Base-by-base conservation (phyloP, 2,113 vertebrate species). In the Sorex araneus region DNA sequence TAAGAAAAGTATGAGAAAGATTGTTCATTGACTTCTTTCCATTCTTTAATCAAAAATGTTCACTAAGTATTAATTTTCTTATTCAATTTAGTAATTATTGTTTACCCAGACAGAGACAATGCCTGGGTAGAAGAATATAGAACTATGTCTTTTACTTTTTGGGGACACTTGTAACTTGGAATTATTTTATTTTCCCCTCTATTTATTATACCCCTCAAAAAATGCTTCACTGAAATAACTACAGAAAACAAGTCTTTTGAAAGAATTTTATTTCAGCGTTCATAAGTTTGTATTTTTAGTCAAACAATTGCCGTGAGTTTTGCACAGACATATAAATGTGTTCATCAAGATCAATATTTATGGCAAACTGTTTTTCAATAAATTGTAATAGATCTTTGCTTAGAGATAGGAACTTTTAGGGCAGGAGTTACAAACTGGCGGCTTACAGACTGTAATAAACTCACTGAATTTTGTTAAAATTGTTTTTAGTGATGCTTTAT, bases 341-440 rank as follows among this genome's bases (percentile, higher is more conserved):
- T 13, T 3, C 78, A n/a, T 30, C 13, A 27, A 71, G 30, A 89
- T 3, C 30, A 21, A 54, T 60, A 15, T 80, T 88, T 70, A 50
- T 67, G 40, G 21, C 70, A 86, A 89, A 84, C 0, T 25, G 63
- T 64, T 94, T 90, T 47, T 7, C 69, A n/a, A 60, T 19, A 60
- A 60, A 23, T 60, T 79, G 1, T 47, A 36, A 32, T 71, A 66
- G 19, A 43, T 71, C 69, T 66, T 63, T 36, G 8, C 84, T 87
- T 67, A 43, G 47, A 86, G 23, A 57, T n/a, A 47, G 1, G 54
- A 82, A 3, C 3, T 88, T 36, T 18, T n/a, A 21, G n/a, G 32
- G 67, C 21, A 60, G 63, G 87, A 94, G 10, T 77, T 90, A 54
- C 12, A 80, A 47, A 83, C 23, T 73, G 90, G 15, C 54, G n/a